Evolutionary conservation across 2,113 vertebrate species (phyloP).

Genomic region (Nothoprocta pentlandii): DNA sequence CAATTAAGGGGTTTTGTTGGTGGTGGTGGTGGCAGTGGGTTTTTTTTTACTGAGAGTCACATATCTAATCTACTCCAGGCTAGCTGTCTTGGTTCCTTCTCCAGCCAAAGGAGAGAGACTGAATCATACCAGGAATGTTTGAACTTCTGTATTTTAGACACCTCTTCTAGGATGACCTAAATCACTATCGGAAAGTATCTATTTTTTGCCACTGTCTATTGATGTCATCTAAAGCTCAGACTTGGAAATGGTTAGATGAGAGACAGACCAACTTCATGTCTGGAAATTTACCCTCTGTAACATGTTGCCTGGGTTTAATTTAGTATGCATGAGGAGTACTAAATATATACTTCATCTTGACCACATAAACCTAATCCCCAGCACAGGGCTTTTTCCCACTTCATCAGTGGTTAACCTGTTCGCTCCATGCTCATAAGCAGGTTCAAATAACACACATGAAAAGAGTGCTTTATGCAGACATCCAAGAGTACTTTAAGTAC

Average conservation of each 20-base stretch:
- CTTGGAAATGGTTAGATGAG: neutral
- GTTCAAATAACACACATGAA: neutral
- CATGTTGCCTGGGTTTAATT: neutral
- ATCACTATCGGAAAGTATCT: neutral
- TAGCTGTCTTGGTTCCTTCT: neutral
- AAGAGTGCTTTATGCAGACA: neutral
- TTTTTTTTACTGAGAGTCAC: neutral
- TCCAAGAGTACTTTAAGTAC: neutral
- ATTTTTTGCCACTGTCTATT: neutral
- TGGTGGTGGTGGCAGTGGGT: too few species aligned
- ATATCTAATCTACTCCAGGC: neutral
- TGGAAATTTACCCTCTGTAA: neutral
- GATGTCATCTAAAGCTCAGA: neutral
- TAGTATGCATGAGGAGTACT: neutral
- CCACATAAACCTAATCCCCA: neutral
- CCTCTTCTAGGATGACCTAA: neutral
- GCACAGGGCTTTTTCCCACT: neutral
- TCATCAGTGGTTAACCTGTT: neutral
- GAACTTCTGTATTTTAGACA: neutral
- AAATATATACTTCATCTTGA: neutral
- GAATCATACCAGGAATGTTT: neutral
- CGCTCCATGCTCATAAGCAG: neutral
- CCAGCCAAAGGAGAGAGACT: neutral
- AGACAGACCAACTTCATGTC: neutral
- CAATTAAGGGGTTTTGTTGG: neutral